phyloP scores from a whole-genome alignment of 2,888 invertebrate genomes.

The Lasioglossum malachurum region DNA sequence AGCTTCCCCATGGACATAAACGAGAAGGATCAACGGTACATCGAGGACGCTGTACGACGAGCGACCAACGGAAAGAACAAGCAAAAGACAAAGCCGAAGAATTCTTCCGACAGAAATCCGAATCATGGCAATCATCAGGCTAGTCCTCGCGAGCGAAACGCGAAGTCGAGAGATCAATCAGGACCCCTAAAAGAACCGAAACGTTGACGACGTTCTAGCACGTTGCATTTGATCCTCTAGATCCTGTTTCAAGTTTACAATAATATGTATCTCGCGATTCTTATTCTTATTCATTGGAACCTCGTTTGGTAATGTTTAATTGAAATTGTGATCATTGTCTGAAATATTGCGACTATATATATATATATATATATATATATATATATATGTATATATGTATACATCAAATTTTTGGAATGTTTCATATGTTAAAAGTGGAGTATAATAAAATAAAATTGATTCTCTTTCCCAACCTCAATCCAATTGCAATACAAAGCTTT shows the following conservation, averaged over 20 bases:
- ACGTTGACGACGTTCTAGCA: slow-evolving; percentile 22
- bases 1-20: slow-evolving; percentile 45
- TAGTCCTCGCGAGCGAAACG: slow-evolving; percentile 46
- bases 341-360: not conserved
- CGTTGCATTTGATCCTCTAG: not conserved
- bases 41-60: slow-evolving; percentile 68
- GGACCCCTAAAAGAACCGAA: slow-evolving; percentile 34
- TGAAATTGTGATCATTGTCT: not conserved
- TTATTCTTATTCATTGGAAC: not conserved
- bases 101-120: slow-evolving; percentile 33
- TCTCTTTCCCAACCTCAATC: not conserved
- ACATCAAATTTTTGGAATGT: not conserved
- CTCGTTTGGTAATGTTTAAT: not conserved
- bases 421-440: not conserved
- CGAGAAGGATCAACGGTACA: slow-evolving; percentile 68
- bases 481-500: not conserved
- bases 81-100: slow-evolving; percentile 60
- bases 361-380: no score
- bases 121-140: slow-evolving; percentile 12
- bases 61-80: slow-evolving; percentile 59
- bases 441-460: not conserved
- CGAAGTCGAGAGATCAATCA: slow-evolving; percentile 35
- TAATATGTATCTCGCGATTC: not conserved
- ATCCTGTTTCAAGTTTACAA: not conserved
- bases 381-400: no score